A percentile compares a stretch with the other conserved stretches of the same genome.
Conservation (phyloP, 2,113 vertebrate species). For the Gopherus evgoodei region DNA sequence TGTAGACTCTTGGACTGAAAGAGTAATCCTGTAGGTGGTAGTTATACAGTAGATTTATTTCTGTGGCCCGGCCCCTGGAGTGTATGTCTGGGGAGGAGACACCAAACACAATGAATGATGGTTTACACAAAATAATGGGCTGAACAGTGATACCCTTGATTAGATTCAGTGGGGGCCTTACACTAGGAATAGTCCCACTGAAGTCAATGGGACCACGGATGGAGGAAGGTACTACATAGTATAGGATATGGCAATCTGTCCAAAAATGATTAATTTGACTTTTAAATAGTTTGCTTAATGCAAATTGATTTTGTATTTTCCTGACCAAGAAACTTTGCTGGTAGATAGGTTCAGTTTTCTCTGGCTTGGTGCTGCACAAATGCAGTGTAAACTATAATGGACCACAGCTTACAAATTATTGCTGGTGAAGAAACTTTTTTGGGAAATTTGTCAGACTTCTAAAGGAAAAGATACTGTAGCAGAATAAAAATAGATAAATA, state of each 20-base stretch:
- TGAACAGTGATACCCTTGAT: not conserved
- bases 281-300: not conserved
- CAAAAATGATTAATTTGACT: not conserved
- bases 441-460: slow-evolving; percentile 64
- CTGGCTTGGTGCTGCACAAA: not conserved
- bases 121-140: not conserved
- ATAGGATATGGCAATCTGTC: not conserved
- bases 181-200: rapidly evolving
- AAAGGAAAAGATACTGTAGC: slow-evolving; percentile 66
- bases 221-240: not conserved
- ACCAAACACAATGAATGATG: not conserved
- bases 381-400: not conserved
- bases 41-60: not conserved
- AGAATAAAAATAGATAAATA: slow-evolving; percentile 71
- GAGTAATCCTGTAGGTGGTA: not conserved
- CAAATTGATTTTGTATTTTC: not conserved
- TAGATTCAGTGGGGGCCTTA: not conserved
- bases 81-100: not conserved
- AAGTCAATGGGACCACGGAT: rapidly evolving
- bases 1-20: not conserved
- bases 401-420: slow-evolving; percentile 63
- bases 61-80: not conserved
- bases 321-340: not conserved
- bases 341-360: not conserved
- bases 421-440: slow-evolving; percentile 57